Evolutionary conservation across 2,113 vertebrate species (phyloP).

Genomic region (Leptobrachium leishanense): DNA sequence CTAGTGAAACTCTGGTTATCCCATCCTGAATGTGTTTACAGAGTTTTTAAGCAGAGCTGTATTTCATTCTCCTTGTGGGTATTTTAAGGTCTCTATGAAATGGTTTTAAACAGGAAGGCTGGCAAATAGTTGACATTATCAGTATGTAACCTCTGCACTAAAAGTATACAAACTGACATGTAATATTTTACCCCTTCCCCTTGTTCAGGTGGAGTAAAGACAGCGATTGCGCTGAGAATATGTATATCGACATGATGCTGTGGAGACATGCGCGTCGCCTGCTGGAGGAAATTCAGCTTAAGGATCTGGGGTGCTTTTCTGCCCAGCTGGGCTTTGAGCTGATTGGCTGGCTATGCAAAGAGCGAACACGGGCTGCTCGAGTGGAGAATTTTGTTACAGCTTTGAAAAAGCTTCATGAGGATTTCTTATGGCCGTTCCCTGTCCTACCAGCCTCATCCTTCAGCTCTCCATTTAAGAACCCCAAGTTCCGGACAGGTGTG

Average conservation of each 20-base stretch:
- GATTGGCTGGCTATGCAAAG: slow-evolving; percentile 92
- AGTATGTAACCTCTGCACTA: too few relatives aligned
- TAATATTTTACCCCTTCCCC: not conserved
- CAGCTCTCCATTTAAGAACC: slow-evolving; percentile 90
- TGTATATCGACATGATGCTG: slow-evolving; percentile 98
- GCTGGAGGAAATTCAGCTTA: slow-evolving; percentile 88
- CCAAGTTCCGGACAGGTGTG: slow-evolving; percentile 84
- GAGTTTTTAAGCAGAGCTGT: too few relatives aligned
- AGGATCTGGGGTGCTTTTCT: slow-evolving; percentile 93
- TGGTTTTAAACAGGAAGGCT: too few relatives aligned
- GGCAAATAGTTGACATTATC: too few relatives aligned
- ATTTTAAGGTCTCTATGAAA: too few relatives aligned
- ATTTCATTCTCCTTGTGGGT: too few relatives aligned
- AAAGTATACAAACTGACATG: too few relatives aligned
- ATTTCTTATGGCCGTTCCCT: slow-evolving; percentile 96
- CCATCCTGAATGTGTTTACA: too few relatives aligned
- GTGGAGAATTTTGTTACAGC: slow-evolving; percentile 88
- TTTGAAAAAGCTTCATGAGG: slow-evolving; percentile 89
- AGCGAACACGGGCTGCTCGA: slow-evolving; percentile 85
- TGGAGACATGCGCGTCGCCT: slow-evolving; percentile 93
- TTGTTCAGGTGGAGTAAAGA: slow-evolving; percentile 74
- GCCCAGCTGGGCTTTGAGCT: slow-evolving; percentile 95
- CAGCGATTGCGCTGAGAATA: slow-evolving; percentile 88
- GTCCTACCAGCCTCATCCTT: slow-evolving; percentile 82
- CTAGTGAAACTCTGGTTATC: too few relatives aligned